Conservation (phyloP, 2,888 invertebrate species). For the Megalurothrips usitatus region DNA sequence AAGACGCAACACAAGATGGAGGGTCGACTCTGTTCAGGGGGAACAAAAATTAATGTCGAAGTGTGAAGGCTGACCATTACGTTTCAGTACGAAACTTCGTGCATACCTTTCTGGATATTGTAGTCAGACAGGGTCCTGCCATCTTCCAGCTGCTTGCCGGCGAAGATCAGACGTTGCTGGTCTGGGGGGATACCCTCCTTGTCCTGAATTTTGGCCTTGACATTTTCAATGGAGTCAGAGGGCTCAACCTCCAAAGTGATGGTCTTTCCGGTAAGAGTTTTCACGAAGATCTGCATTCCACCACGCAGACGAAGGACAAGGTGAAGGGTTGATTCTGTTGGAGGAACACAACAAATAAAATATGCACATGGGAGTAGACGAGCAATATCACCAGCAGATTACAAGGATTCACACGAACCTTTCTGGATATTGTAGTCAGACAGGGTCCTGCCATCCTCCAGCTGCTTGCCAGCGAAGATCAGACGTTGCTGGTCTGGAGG, state of each 20-base stretch:
- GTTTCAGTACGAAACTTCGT: conserved; percentile 62
- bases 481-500: conserved; percentile 83
- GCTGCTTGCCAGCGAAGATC: conserved; percentile 55
- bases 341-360: not conserved
- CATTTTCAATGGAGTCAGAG: conserved; percentile 51
- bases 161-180: not conserved
- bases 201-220: not conserved
- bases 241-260: conserved; percentile 49
- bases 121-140: not conserved
- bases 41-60: not conserved
- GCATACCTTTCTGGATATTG: not conserved
- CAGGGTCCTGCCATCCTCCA: conserved; percentile 54
- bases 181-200: not conserved
- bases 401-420: conserved; percentile 28
- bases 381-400: not conserved
- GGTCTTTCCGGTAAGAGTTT: conserved; percentile 49
- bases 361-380: not conserved
- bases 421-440: conserved; percentile 55
- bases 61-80: conserved; percentile 84
- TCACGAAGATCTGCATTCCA: conserved; percentile 67
- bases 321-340: conserved; percentile 71
- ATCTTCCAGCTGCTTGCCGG: not conserved
- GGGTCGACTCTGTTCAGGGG: conserved; percentile 48
- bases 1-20: conserved; percentile 54
- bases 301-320: conserved; percentile 91